These are phyloP conservation scores for Drosophila peninsularis DNA, from an alignment of 2,888 invertebrate genomes.

Conservation along the genomic window DNA sequence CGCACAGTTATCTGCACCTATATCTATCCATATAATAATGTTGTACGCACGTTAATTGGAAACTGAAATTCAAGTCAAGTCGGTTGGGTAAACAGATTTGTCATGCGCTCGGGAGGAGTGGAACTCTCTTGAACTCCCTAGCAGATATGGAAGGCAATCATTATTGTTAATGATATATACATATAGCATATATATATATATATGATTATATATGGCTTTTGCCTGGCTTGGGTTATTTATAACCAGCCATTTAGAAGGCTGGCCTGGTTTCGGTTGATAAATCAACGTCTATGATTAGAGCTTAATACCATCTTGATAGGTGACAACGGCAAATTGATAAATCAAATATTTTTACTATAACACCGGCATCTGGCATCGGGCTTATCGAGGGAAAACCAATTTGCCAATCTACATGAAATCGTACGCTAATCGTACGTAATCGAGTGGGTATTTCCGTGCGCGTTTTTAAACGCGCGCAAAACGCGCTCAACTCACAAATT, in stretches of 20 bases:
- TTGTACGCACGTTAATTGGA: slow-evolving; percentile 56
- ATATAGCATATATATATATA: slow-evolving; percentile 20
- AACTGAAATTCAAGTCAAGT: slow-evolving; percentile 31
- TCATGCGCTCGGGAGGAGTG: slow-evolving; percentile 43
- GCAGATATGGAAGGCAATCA: slow-evolving; percentile 35
- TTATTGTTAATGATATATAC: slow-evolving; percentile 56
- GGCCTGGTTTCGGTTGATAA: slow-evolving; percentile 48
- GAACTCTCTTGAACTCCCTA: slow-evolving; percentile 19
- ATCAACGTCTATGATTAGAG: slow-evolving; percentile 74
- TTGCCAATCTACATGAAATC: slow-evolving; percentile 37
- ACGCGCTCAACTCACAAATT: slow-evolving; percentile 32
- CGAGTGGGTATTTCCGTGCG: slow-evolving; percentile 57
- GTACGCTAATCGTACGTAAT: slow-evolving; percentile 55
- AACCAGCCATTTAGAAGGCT: slow-evolving; percentile 16
- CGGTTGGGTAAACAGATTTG: slow-evolving; percentile 58
- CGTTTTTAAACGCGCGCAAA: slow-evolving; percentile 46
- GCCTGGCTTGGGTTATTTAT: slow-evolving; percentile 43
- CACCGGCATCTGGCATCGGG: not conserved
- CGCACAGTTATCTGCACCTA: slow-evolving; percentile 15
- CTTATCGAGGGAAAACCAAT: slow-evolving; percentile 51
- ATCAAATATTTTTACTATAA: slow-evolving; percentile 61
- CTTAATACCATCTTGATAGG: slow-evolving; percentile 76
- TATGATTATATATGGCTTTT: slow-evolving; percentile 45
- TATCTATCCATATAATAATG: slow-evolving; percentile 23
- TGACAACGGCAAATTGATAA: slow-evolving; percentile 59